Evolutionary conservation across 2,797 vertebrate species (phyloP).

Genomic region (Diplodus puntazzo): DNA sequence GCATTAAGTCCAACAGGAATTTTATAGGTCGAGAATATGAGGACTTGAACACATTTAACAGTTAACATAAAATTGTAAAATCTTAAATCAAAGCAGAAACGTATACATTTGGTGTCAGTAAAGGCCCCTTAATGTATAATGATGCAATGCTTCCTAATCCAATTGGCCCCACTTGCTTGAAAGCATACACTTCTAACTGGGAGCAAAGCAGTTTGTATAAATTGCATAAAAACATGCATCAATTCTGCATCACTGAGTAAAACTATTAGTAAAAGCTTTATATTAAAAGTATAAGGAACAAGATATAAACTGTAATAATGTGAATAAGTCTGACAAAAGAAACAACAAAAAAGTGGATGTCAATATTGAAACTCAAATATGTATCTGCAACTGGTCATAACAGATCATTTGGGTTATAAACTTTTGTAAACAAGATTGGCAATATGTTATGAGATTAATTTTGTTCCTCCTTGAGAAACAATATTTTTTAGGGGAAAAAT

Average conservation of each 20-base stretch:
- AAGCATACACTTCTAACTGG: neutral
- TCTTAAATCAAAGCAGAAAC: neutral
- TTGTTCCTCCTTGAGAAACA: neutral
- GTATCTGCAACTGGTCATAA: neutral
- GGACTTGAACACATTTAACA: neutral
- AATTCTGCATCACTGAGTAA: neutral
- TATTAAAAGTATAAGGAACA: neutral
- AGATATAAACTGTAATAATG: neutral
- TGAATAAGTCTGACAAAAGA: neutral
- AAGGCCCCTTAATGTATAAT: neutral
- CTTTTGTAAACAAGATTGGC: neutral
- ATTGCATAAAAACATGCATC: neutral
- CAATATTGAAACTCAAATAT: neutral
- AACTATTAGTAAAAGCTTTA: neutral
- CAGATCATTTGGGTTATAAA: neutral
- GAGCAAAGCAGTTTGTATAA: neutral
- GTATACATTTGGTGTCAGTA: neutral
- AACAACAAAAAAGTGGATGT: neutral
- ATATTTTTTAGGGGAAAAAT: neutral
- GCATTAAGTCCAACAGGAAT: neutral
- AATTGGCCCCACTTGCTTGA: neutral
- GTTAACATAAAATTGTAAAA: neutral
- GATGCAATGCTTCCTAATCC: neutral
- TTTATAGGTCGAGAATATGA: constrained; percentile 4
- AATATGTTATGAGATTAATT: neutral